phyloP scores from a whole-genome alignment of 2,113 vertebrate genomes.

The Micromys minutus region DNA sequence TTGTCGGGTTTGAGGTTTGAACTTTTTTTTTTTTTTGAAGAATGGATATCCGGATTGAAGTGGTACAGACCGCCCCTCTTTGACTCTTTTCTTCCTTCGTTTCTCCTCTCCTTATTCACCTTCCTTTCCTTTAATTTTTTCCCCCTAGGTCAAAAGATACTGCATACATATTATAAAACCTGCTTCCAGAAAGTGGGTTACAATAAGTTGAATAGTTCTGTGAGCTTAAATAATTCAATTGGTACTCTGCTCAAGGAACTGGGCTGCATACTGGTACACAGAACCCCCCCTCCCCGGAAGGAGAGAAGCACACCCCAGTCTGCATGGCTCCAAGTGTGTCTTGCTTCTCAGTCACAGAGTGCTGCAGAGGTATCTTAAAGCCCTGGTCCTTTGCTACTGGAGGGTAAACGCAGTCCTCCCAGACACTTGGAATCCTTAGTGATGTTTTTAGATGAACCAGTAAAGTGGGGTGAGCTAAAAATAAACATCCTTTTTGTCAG shows the following conservation, averaged over 20 bases:
- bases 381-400: neutral
- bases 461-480: slow-evolving; percentile 32
- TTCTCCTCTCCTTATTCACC: slow-evolving; percentile 26
- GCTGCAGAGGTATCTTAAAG: neutral
- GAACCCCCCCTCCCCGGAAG: too few relatives aligned
- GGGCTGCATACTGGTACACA: rapidly evolving
- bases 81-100: slow-evolving; percentile 48
- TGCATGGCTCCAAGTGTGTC: rapidly evolving
- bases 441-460: slow-evolving; percentile 50
- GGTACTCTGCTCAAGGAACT: neutral
- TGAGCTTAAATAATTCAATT: neutral
- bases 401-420: neutral
- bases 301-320: neutral
- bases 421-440: neutral
- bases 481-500: slow-evolving; percentile 55
- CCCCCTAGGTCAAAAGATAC: neutral
- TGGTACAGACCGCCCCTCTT: slow-evolving; percentile 47
- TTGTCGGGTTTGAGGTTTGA: slow-evolving; percentile 55
- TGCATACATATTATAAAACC: neutral
- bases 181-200: neutral
- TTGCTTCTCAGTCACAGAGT: neutral
- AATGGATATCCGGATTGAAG: slow-evolving; percentile 76
- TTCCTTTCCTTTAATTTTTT: neutral
- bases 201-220: neutral
- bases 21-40: slow-evolving; percentile 54